Conservation (phyloP, 1,140 invertebrate species). For the Cotesia vestalis region DNA sequence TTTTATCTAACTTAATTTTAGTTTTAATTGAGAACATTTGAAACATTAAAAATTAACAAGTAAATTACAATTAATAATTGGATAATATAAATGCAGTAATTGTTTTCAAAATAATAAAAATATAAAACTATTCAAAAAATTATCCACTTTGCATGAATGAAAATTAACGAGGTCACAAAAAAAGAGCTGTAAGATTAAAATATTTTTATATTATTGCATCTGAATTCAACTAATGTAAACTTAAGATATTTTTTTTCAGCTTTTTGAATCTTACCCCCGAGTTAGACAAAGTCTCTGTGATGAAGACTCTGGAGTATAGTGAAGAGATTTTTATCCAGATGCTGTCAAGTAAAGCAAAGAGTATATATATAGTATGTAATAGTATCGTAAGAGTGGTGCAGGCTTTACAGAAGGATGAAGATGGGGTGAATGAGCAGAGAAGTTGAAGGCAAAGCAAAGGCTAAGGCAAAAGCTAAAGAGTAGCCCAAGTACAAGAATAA, state of each 20-base stretch:
- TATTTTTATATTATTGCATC: too few species aligned
- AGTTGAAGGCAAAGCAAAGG: neutral
- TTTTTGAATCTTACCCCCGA: neutral
- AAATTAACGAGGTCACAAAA: too few species aligned
- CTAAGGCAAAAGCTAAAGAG: too few species aligned
- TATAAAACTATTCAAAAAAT: too few species aligned
- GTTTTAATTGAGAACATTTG: neutral
- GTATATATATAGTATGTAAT: neutral
- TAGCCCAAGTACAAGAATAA: slow-evolving; percentile 18
- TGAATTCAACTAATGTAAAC: too few species aligned
- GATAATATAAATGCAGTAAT: too few species aligned
- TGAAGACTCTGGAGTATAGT: slow-evolving; percentile 8
- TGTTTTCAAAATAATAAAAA: too few species aligned
- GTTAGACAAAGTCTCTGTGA: slow-evolving; percentile 5
- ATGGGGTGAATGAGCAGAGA: neutral
- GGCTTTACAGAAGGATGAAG: slow-evolving; percentile 3
- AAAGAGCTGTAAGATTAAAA: neutral
- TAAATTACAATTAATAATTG: too few species aligned
- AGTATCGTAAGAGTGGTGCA: neutral
- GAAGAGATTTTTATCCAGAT: too few species aligned
- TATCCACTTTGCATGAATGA: neutral
- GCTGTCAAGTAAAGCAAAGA: slow-evolving; percentile 2
- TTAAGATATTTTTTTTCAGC: neutral
- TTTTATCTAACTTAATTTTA: neutral
- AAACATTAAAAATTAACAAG: neutral